Evolutionary conservation across 2,797 vertebrate species (phyloP).

Genomic region (Clarias fuscus): DNA sequence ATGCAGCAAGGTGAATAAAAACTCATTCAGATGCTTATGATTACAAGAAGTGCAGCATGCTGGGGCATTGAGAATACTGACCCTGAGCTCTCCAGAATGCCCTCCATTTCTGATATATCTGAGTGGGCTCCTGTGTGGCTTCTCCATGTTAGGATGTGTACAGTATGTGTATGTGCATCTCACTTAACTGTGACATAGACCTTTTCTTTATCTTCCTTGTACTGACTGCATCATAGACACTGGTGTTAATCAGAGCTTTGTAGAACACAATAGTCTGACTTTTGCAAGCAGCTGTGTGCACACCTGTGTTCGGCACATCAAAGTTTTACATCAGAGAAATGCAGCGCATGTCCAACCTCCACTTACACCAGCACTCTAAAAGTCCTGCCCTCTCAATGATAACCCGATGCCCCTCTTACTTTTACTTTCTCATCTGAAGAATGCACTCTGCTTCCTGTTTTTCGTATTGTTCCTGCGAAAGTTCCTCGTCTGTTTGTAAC

Average conservation of each 20-base stretch:
- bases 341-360: constrained; percentile 9
- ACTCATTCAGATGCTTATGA: constrained; percentile 52
- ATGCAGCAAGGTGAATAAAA: constrained; percentile 49
- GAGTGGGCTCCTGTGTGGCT: not conserved
- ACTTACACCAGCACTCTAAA: constrained; percentile 34
- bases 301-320: constrained; percentile 25
- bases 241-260: constrained; percentile 33
- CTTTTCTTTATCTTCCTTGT: not conserved
- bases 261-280: constrained; percentile 10
- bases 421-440: constrained; percentile 2
- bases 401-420: constrained; percentile 8
- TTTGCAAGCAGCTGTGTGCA: constrained; percentile 36
- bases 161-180: constrained; percentile 5
- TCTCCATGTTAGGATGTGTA: constrained; percentile 1
- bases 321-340: constrained; percentile 29
- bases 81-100: constrained; percentile 43
- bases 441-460: too few species aligned
- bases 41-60: constrained; percentile 39
- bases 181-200: not conserved
- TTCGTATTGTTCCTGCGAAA: too few species aligned
- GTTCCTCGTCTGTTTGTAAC: too few species aligned
- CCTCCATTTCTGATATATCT: constrained; percentile 37
- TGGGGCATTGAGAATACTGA: constrained; percentile 43
- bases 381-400: constrained; percentile 17
- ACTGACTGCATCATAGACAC: not conserved